A percentile compares a stretch with the other conserved stretches of the same genome.
These are phyloP conservation scores for Pterostichus niger DNA, from an alignment of 2,888 invertebrate genomes.

Conservation along the genomic window DNA sequence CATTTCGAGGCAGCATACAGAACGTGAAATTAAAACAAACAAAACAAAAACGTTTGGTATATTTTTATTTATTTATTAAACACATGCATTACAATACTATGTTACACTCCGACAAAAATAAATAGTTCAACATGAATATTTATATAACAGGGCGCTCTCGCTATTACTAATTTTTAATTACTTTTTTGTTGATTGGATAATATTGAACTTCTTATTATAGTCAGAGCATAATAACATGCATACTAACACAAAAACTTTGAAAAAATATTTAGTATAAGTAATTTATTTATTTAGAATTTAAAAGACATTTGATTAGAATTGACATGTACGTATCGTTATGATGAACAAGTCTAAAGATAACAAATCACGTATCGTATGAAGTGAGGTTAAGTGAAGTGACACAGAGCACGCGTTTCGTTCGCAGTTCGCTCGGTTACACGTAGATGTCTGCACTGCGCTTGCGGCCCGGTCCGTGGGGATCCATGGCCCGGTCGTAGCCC, in stretches of 20 bases:
- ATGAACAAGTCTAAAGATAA: constrained; percentile 29
- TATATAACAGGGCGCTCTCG: too few species aligned
- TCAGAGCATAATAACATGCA: constrained; percentile 27
- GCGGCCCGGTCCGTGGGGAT: constrained; percentile 91
- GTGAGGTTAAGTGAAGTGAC: constrained; percentile 28
- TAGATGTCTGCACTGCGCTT: constrained; percentile 78
- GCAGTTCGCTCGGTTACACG: constrained; percentile 48
- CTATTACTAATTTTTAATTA: neutral
- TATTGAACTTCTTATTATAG: neutral
- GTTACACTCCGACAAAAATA: neutral
- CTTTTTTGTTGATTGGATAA: neutral
- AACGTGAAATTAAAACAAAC: constrained; percentile 61
- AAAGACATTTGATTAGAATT: constrained; percentile 51
- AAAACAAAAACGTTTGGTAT: constrained; percentile 35
- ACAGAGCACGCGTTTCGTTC: constrained; percentile 7
- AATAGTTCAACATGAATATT: constrained; percentile 16
- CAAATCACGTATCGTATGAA: constrained; percentile 45
- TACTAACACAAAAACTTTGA: constrained; percentile 12
- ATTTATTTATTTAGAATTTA: constrained; percentile 41
- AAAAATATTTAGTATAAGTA: constrained; percentile 35
- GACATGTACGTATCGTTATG: constrained; percentile 49
- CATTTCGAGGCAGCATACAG: neutral
- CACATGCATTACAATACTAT: constrained; percentile 42
- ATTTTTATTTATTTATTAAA: constrained; percentile 43
- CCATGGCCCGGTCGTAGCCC: constrained; percentile 90